Evolutionary conservation across 37 sponge, comb jelly and placozoan genomes (phyloP).

Genomic region (Theonella swinhoei): DNA sequence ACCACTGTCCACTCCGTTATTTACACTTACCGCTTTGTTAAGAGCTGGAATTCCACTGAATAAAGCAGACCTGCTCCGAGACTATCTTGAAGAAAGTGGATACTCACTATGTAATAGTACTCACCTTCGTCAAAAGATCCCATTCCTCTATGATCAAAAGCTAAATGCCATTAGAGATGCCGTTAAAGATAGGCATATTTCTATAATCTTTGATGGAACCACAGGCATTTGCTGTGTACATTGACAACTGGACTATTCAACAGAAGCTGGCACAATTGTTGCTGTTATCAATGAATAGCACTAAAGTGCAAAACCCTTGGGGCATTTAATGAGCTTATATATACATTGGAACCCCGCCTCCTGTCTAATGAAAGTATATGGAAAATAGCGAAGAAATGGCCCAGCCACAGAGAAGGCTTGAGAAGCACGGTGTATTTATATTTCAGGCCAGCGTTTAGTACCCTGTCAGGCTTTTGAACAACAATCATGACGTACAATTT

Average conservation of each 20-base stretch:
- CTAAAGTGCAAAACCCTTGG: constrained; percentile 17
- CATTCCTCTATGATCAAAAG: constrained; percentile 16
- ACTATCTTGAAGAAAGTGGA: constrained; percentile 25
- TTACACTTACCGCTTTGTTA: constrained; percentile 19
- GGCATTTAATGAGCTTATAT: not conserved
- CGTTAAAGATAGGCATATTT: constrained; percentile 8
- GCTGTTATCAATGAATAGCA: no score
- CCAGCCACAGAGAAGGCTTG: no score
- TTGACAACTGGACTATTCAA: constrained; percentile 22
- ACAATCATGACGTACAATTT: not conserved
- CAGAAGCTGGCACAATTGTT: constrained; percentile 11
- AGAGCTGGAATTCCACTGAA: constrained; percentile 47
- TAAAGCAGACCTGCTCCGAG: constrained; percentile 7
- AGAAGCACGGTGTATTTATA: no score
- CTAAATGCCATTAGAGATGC: not conserved
- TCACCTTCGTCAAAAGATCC: not conserved
- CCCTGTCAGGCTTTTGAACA: no score
- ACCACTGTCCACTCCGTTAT: constrained; percentile 35
- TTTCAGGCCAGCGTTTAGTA: no score
- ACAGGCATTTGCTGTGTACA: constrained; percentile 29
- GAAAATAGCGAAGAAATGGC: no score
- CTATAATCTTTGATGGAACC: no score
- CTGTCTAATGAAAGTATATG: no score
- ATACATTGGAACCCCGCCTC: no score
- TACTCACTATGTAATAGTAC: not conserved